A percentile compares a stretch with the other conserved stretches of the same genome.
Evolutionary conservation across 2,797 vertebrate genomes (phyloP).

Genomic region (Pristis pectinata): DNA sequence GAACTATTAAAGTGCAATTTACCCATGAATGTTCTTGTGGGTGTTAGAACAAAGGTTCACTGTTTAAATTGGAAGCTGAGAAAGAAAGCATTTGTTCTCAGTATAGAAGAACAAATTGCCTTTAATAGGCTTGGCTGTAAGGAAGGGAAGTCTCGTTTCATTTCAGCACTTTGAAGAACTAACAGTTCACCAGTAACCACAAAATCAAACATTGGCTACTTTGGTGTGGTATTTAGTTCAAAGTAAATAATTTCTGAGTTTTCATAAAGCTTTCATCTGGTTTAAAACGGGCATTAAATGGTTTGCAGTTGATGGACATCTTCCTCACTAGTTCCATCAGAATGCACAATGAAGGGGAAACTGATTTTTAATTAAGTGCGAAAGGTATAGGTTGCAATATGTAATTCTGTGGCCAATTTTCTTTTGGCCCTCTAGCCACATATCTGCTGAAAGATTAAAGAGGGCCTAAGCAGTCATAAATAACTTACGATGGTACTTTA

Average conservation of each 20-base stretch:
- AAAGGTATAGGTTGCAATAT: not conserved
- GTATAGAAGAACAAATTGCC: slow-evolving; percentile 43
- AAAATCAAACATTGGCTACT: not conserved
- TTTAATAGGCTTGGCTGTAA: slow-evolving; percentile 40
- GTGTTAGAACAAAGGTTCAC: slow-evolving; percentile 42
- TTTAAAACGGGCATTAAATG: not conserved
- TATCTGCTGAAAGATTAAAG: slow-evolving; percentile 4
- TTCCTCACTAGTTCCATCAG: not conserved
- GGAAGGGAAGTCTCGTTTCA: slow-evolving; percentile 41
- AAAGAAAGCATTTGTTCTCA: slow-evolving; percentile 43
- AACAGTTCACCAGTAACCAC: slow-evolving; percentile 1
- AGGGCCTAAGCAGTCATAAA: not conserved
- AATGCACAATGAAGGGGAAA: not conserved
- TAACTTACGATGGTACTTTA: not conserved
- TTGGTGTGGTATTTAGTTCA: not conserved
- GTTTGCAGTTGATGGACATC: not conserved
- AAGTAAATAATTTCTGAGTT: not conserved
- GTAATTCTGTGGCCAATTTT: not conserved
- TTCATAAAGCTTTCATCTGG: not conserved
- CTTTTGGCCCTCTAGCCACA: not conserved
- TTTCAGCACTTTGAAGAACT: slow-evolving; percentile 47
- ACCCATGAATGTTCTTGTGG: slow-evolving; percentile 41
- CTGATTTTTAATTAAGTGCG: not conserved
- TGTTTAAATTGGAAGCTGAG: slow-evolving; percentile 45
- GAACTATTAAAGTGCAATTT: slow-evolving; percentile 47